phyloP scores from a whole-genome alignment of 2,113 vertebrate species.

The Tupaia chinensis region DNA sequence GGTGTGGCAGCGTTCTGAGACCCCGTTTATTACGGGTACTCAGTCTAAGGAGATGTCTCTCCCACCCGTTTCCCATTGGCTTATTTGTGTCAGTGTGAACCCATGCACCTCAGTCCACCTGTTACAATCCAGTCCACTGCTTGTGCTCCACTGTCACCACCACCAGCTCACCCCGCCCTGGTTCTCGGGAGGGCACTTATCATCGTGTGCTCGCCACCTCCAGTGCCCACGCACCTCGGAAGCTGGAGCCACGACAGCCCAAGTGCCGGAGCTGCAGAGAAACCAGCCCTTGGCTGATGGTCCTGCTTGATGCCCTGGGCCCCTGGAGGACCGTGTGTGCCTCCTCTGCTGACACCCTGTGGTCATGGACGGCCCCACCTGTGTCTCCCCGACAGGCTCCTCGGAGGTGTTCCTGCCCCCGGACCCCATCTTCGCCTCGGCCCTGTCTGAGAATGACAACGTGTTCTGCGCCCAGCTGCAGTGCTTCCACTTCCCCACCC shows the following conservation, averaged over 20 bases:
- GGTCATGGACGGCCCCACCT: not conserved
- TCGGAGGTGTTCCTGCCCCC: constrained; percentile 97
- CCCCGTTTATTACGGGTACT: not conserved
- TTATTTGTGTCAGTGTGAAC: not conserved
- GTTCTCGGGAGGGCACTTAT: not conserved
- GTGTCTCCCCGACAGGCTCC: constrained; percentile 87
- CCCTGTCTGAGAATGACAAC: constrained; percentile 92
- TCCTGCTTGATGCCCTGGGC: not conserved
- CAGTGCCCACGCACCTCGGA: too few relatives aligned
- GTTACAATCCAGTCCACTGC: not conserved
- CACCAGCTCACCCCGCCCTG: accelerated
- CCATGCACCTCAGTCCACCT: not conserved
- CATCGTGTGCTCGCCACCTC: too few relatives aligned
- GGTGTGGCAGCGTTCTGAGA: not conserved
- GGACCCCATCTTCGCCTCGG: constrained; percentile 89
- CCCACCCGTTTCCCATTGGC: not conserved
- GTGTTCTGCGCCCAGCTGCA: constrained; percentile 97
- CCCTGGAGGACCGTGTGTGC: not conserved
- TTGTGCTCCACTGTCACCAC: not conserved
- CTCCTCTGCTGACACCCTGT: not conserved
- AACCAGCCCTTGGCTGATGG: not conserved
- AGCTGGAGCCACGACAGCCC: too few relatives aligned
- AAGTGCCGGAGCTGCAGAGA: not conserved
- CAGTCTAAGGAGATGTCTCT: not conserved
- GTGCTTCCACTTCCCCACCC: constrained; percentile 93